Evolutionary conservation across 2,113 vertebrate species (phyloP), one percentile per base, ranked within the genome.

Genomic region (Nanorana parkeri): DNA sequence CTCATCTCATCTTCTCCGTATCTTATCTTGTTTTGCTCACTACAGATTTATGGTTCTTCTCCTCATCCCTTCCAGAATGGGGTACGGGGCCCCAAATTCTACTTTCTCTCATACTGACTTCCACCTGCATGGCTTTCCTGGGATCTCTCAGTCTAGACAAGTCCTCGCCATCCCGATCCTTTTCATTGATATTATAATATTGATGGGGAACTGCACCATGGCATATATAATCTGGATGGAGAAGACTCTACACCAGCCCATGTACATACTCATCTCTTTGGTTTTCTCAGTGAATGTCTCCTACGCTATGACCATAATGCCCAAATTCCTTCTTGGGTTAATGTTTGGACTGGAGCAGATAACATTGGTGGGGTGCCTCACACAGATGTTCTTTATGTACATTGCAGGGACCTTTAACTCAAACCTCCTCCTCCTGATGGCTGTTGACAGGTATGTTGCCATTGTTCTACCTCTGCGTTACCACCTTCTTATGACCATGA

Each of bases 361-460:
- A 11, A 17, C 68, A 2, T 21, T 73, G 28, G 11, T 0, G n/a
- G 66, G 65, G 8, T 80, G 77, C 28, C 52, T 80, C 1, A 3
- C 47, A 4, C 77, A 80, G 55, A 80, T 80, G 77, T 80, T 69
- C 55, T 41, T 80, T 23, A 60, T 69, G 1, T 80, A 80, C 15
- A 5, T 69, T 0, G 1, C 20, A 11, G 29, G 26, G 13, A 20
- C 4, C 20, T 41, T 17, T 24, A 66, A 69, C 2, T 80, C 54
- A 2, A 17, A 24, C 21, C 13, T 69, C 19, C 28, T 80, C 2
- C 23, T 80, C 4, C n/a, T 60, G 16, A 80, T 80, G 65, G 65
- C 52, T 2, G 16, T 69, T 20, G 77, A 80, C 21, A n/a, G 77
- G 28, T 84, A 77, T 20, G 41, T 79, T 10, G 60, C 77, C 2